A percentile compares a stretch with the other conserved stretches of the same genome.
Evolutionary conservation across 2,113 vertebrate species (phyloP).

Genomic region (Mastomys coucha): DNA sequence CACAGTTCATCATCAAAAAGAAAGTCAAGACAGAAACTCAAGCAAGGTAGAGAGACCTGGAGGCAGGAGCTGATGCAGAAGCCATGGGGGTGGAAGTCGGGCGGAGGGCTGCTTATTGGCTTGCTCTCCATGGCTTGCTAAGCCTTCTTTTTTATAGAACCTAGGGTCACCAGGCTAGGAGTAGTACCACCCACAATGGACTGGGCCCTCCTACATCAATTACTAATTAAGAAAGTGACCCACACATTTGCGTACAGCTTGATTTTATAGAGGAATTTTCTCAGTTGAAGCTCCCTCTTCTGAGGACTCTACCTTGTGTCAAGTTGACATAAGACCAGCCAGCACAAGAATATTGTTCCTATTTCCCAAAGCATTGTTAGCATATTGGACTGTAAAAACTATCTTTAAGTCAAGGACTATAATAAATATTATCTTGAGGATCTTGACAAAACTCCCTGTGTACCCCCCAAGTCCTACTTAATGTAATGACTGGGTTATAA

Average conservation of each 20-base stretch:
- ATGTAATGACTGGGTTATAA: background rate
- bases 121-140: background rate
- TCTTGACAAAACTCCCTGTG: background rate
- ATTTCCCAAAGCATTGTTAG: background rate
- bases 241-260: background rate
- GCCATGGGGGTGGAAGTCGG: background rate
- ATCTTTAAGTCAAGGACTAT: constrained; percentile 4
- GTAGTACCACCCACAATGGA: too few relatives aligned
- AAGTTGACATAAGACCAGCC: background rate
- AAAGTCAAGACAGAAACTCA: background rate
- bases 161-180: background rate
- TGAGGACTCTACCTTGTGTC: background rate
- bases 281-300: background rate
- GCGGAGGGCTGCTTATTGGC: background rate
- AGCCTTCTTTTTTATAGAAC: too few relatives aligned
- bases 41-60: background rate
- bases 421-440: background rate
- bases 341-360: background rate
- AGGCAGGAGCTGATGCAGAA: background rate
- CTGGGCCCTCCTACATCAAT: background rate
- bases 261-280: background rate
- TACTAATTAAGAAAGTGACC: background rate
- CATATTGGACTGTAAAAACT: background rate
- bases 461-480: background rate
- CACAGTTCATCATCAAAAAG: background rate